Conservation (phyloP, 1,140 invertebrate species). For the Brachionus plicatilis region DNA sequence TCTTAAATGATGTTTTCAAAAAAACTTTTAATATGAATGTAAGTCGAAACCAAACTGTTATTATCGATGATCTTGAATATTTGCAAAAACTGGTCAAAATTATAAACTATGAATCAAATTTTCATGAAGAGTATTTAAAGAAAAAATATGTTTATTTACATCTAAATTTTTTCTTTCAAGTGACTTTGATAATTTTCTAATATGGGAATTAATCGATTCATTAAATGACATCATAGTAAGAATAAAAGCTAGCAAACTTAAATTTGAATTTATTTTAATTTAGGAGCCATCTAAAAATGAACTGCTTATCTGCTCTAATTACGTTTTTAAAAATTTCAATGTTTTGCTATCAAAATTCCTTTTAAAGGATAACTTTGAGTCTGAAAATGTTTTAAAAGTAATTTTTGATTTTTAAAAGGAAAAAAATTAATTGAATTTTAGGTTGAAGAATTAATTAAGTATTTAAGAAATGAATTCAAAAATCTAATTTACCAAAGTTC, state of each 20-base stretch:
- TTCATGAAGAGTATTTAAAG: not conserved
- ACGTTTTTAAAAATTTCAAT: not conserved
- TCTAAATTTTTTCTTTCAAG: not conserved
- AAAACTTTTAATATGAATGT: not conserved
- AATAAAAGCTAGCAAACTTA: not conserved
- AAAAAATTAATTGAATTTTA: not conserved
- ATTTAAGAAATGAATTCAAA: not conserved
- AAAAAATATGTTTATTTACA: not conserved
- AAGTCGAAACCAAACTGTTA: not conserved
- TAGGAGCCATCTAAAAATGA: not conserved
- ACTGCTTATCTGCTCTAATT: not conserved
- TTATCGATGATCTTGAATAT: not conserved
- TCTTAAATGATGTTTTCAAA: not conserved
- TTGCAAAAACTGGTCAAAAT: not conserved
- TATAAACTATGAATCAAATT: not conserved
- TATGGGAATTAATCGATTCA: not conserved
- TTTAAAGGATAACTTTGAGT: not conserved
- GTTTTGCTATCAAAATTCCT: not conserved
- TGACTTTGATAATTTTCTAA: not conserved
- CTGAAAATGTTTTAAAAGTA: not conserved
- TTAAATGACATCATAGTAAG: not conserved
- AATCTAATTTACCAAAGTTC: not conserved
- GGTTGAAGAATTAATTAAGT: not conserved
- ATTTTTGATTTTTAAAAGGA: not conserved
- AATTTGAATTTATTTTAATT: not conserved